These are phyloP conservation scores for Hydropsyche tenuis DNA, from an alignment of 1,140 invertebrate species.

Conservation along the genomic window DNA sequence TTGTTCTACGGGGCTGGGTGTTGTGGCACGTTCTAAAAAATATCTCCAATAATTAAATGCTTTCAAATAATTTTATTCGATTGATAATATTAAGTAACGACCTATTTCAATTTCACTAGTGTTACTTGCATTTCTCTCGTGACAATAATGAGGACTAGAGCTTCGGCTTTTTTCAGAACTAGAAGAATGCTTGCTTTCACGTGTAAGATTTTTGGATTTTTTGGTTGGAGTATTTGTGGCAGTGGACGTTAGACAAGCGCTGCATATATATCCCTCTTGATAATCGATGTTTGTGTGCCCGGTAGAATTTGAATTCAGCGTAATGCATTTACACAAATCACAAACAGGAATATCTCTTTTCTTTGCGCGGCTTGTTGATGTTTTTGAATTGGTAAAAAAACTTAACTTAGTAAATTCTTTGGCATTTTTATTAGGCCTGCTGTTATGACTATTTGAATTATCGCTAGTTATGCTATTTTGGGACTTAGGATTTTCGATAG, in stretches of 20 bases:
- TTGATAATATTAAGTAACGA: constrained; percentile 14
- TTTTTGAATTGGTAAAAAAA: constrained; percentile 54
- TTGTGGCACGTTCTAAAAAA: constrained; percentile 44
- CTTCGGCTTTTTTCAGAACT: constrained; percentile 47
- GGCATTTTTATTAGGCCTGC: constrained; percentile 46
- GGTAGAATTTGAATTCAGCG: constrained; percentile 43
- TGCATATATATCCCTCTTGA: constrained; percentile 44
- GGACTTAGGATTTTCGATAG: constrained; percentile 50
- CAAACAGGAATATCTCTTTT: constrained; percentile 55
- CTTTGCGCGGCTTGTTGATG: constrained; percentile 54
- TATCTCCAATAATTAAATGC: background rate
- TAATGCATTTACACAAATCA: constrained; percentile 52
- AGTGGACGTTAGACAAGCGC: constrained; percentile 38
- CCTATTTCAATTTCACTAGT: constrained; percentile 48
- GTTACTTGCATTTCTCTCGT: constrained; percentile 37
- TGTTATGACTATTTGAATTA: constrained; percentile 40
- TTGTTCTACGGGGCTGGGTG: constrained; percentile 44
- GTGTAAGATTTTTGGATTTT: constrained; percentile 41
- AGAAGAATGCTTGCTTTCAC: constrained; percentile 40
- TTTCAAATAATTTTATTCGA: background rate
- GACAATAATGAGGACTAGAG: constrained; percentile 39
- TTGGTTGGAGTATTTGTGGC: constrained; percentile 44
- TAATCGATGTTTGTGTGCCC: constrained; percentile 12
- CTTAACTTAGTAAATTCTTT: constrained; percentile 54
- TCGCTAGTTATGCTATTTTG: constrained; percentile 38